These are phyloP conservation scores for Scaptomyza flava DNA, from an alignment of 2,888 invertebrate species.

Conservation along the genomic window DNA sequence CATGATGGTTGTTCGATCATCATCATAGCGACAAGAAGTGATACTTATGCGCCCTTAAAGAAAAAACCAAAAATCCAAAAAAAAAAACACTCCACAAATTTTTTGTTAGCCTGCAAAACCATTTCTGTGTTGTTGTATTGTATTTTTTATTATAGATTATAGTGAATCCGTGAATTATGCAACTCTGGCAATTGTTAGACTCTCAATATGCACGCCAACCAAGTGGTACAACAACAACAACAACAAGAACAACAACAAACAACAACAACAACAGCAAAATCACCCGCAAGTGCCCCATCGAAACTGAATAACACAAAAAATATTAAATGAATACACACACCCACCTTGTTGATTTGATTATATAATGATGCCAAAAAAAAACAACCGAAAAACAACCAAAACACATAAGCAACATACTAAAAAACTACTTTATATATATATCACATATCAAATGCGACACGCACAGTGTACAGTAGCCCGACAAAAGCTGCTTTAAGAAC, in stretches of 20 bases:
- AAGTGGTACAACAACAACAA: conserved; percentile 53
- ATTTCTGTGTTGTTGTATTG: conserved; percentile 70
- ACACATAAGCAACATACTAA: conserved; percentile 7
- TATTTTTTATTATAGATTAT: conserved; percentile 77
- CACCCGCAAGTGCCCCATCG: conserved; percentile 66
- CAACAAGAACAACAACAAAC: conserved; percentile 37
- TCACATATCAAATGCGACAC: conserved; percentile 21
- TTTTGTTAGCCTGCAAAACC: conserved; percentile 67
- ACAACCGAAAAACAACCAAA: conserved; percentile 2
- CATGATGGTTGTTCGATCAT: conserved; percentile 47
- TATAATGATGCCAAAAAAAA: conserved; percentile 49
- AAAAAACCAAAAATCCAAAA: conserved; percentile 19
- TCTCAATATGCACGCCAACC: conserved; percentile 74
- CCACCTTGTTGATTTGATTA: conserved; percentile 62
- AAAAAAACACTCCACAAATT: conserved; percentile 24
- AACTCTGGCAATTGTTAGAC: conserved; percentile 77
- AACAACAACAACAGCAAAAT: conserved; percentile 47
- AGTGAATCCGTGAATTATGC: conserved; percentile 79
- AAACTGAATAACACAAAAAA: conserved; percentile 37
- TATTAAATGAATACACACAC: conserved; percentile 39
- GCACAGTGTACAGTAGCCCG: conserved; percentile 68
- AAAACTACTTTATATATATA: conserved; percentile 5
- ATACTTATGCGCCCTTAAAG: conserved; percentile 38
- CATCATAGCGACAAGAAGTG: conserved; percentile 49
- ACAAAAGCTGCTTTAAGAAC: conserved; percentile 36